Percentiles rank a stretch among this genome's conserved stretches.
Evolutionary conservation across 2,113 vertebrate genomes (phyloP).

Genomic region (Amazona vittata): DNA sequence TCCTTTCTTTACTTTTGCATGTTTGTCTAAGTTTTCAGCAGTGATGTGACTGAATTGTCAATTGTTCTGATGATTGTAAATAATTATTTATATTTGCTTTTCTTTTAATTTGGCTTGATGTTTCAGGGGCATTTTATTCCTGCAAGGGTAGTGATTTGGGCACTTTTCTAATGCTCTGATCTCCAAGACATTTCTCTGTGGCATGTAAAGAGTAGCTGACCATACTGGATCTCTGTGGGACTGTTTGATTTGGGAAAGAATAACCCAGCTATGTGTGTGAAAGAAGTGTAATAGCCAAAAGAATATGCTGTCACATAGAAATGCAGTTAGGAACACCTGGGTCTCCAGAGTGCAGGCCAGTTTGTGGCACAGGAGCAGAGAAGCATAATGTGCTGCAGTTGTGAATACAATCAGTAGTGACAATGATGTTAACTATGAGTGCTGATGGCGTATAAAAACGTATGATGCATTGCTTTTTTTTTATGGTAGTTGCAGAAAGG

Average conservation of each 20-base stretch:
- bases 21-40: not conserved
- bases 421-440: not conserved
- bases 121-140: not conserved
- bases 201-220: not conserved
- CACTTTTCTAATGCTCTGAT: not conserved
- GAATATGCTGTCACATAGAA: not conserved
- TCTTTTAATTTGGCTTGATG: not conserved
- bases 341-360: not conserved
- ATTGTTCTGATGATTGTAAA: not conserved
- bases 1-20: not conserved
- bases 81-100: not conserved
- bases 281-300: not conserved
- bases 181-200: not conserved
- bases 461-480: not conserved
- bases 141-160: not conserved
- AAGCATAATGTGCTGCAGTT: not conserved
- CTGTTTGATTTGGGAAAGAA: conserved; percentile 24
- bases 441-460: not conserved
- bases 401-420: not conserved
- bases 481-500: not conserved
- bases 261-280: not conserved
- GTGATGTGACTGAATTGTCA: not conserved
- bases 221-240: not conserved
- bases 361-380: not conserved
- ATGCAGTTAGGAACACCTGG: not conserved